Percentiles rank a stretch among this genome's conserved stretches.
Conservation (phyloP, 2,113 vertebrate species). For the Megaceryle torquata region DNA sequence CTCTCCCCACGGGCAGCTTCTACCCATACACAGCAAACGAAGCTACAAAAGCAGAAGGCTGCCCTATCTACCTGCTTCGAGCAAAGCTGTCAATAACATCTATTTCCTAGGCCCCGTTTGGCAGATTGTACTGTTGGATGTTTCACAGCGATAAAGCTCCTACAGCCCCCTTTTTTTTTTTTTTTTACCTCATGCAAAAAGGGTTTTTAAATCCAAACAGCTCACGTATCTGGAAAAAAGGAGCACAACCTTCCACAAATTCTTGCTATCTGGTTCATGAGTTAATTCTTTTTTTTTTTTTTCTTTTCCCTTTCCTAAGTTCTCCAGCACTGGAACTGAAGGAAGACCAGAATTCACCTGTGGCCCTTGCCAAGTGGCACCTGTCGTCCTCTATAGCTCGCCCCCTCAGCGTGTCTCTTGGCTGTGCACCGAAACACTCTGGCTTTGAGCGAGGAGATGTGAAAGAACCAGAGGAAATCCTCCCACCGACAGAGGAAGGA, state of each 20-base stretch:
- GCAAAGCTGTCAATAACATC: not conserved
- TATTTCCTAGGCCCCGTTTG: not conserved
- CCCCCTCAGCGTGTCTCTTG: accelerated
- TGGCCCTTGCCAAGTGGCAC: not conserved
- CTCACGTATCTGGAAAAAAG: not conserved
- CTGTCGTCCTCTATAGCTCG: not conserved
- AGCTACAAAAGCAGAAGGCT: not conserved
- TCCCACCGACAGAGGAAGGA: not conserved
- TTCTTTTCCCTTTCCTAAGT: not conserved
- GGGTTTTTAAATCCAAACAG: not conserved
- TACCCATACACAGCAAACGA: accelerated
- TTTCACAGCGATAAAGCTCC: not conserved
- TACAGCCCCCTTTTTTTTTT: not conserved
- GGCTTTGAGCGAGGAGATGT: not conserved
- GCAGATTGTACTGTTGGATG: not conserved
- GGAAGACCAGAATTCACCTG: not conserved
- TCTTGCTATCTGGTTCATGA: not conserved
- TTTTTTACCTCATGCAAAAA: not conserved
- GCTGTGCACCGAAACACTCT: accelerated
- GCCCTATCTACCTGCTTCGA: not conserved
- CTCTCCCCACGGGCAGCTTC: not conserved
- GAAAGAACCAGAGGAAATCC: not conserved
- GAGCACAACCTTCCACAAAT: not conserved
- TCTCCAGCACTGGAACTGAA: not conserved
- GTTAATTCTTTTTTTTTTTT: too few relatives aligned